Evolutionary conservation across 2,888 invertebrate species (phyloP).

Genomic region (Syritta pipiens): DNA sequence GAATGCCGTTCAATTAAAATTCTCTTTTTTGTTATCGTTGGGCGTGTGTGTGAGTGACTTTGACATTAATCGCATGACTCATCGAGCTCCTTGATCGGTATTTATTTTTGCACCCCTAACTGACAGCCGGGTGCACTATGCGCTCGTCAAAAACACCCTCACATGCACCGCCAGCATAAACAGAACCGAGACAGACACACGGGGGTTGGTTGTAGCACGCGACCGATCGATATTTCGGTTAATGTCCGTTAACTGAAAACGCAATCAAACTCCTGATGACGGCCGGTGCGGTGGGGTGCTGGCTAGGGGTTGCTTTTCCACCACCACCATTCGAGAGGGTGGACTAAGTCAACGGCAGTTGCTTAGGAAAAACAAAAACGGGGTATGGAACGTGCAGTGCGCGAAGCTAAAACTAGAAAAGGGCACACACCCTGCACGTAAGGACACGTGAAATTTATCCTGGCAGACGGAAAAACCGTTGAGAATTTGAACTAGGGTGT

Average conservation of each 20-base stretch:
- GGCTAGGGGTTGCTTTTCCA: conserved; percentile 50
- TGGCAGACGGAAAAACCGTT: conserved; percentile 68
- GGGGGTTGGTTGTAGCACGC: conserved; percentile 62
- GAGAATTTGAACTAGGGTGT: conserved; percentile 58
- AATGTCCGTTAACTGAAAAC: conserved; percentile 57
- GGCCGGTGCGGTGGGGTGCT: too few relatives aligned
- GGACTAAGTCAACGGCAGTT: conserved; percentile 52
- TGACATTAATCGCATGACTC: conserved; percentile 40
- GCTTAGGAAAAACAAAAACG: conserved; percentile 44
- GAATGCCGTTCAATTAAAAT: conserved; percentile 58
- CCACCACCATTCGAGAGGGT: background rate
- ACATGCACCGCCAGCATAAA: conserved; percentile 23
- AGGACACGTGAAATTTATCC: conserved; percentile 34
- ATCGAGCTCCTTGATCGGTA: conserved; percentile 22
- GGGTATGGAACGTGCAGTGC: conserved; percentile 20
- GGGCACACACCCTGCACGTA: background rate
- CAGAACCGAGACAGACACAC: conserved; percentile 38
- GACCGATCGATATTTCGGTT: conserved; percentile 69
- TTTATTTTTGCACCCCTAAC: background rate
- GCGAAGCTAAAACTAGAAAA: conserved; percentile 50
- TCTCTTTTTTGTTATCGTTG: conserved; percentile 21
- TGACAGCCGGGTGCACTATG: conserved; percentile 8
- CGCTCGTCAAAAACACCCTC: conserved; percentile 43
- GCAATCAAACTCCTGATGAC: conserved; percentile 10
- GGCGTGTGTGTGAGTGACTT: conserved; percentile 29